phyloP scores from a whole-genome alignment of 2,113 vertebrate genomes.

The Equus quagga region DNA sequence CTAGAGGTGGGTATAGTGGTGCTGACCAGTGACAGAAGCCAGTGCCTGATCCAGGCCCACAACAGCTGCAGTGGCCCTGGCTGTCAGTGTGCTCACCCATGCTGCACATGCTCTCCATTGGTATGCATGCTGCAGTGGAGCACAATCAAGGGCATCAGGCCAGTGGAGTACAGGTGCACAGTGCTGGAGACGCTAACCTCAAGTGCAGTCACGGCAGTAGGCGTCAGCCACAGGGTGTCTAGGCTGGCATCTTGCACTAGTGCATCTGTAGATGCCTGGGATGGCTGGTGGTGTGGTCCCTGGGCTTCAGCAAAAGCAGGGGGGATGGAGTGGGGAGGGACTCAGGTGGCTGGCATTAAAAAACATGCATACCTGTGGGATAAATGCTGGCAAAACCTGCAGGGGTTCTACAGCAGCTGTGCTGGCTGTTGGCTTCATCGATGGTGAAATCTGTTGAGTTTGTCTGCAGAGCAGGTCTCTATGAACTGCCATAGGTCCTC shows the following conservation, averaged over 20 bases:
- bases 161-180: background rate
- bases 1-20: too few relatives aligned
- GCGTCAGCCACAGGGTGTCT: background rate
- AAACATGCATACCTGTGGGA: background rate
- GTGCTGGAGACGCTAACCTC: background rate
- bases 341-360: background rate
- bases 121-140: too few relatives aligned
- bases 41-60: too few relatives aligned
- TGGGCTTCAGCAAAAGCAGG: background rate
- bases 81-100: too few relatives aligned
- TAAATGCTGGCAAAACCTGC: background rate
- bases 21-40: too few relatives aligned
- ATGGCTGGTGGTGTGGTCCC: background rate
- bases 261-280: background rate
- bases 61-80: too few relatives aligned
- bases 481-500: background rate
- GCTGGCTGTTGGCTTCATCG: background rate
- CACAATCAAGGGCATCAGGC: too few relatives aligned
- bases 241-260: background rate
- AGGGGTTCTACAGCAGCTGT: background rate
- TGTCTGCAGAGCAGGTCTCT: background rate
- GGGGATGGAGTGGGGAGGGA: background rate
- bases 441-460: background rate
- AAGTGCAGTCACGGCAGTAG: background rate
- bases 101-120: too few relatives aligned